Conservation (phyloP, 2,797 vertebrate species). For the Clamator glandarius region DNA sequence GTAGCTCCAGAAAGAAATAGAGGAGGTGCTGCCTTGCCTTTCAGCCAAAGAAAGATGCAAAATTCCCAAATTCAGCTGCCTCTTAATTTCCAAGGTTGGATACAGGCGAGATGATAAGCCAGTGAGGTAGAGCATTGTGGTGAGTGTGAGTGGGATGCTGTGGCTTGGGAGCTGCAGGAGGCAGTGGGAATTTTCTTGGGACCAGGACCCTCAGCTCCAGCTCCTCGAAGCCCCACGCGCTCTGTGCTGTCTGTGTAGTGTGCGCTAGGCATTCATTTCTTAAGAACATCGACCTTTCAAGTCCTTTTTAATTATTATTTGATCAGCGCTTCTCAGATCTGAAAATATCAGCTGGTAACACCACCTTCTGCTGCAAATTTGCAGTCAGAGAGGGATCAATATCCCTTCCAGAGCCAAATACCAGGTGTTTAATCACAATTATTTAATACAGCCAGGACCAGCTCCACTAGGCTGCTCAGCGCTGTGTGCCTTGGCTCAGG, state of each 20-base stretch:
- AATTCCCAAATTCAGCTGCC: background rate
- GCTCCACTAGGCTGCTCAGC: rapidly evolving
- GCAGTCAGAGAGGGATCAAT: rapidly evolving
- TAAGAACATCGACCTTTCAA: background rate
- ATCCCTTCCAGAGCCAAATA: background rate
- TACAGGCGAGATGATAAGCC: background rate
- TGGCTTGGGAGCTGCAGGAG: background rate
- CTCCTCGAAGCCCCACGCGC: background rate
- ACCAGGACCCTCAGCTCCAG: background rate
- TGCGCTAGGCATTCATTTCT: rapidly evolving
- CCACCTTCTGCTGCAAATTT: background rate
- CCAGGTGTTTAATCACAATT: too few species aligned
- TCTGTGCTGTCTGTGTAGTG: rapidly evolving
- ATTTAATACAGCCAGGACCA: background rate
- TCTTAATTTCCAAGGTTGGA: background rate
- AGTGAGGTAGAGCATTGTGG: too few species aligned
- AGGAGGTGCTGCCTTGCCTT: background rate
- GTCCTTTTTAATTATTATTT: background rate
- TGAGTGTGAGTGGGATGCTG: background rate
- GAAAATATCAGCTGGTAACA: background rate
- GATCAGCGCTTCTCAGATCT: background rate
- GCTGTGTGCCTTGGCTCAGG: rapidly evolving
- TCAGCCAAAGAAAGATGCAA: background rate
- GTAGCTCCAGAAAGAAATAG: rapidly evolving
- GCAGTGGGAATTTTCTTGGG: background rate